Conservation (phyloP, 2,888 invertebrate genomes). For the Priapulus caudatus region DNA sequence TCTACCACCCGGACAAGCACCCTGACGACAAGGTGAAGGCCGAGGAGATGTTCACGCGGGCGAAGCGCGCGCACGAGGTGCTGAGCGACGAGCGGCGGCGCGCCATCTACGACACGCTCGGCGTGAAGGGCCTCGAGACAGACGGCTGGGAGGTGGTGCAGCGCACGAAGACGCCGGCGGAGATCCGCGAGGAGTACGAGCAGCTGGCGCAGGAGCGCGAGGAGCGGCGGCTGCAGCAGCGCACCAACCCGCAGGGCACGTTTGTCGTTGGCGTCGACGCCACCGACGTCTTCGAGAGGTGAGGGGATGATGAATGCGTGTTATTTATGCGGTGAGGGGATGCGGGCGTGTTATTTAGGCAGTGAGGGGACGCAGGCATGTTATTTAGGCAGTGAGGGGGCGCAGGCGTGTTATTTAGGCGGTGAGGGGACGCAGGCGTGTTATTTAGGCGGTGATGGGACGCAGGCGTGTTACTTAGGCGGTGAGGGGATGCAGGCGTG, state of each 20-base stretch:
- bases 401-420: too few species aligned
- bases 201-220: conserved; percentile 54
- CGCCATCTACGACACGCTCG: conserved; percentile 82
- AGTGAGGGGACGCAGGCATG: too few species aligned
- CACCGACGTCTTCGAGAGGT: conserved; percentile 75
- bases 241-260: conserved; percentile 81
- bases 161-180: conserved; percentile 78
- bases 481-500: too few species aligned
- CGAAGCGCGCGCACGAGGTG: conserved; percentile 89
- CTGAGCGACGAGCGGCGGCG: conserved; percentile 81
- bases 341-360: too few species aligned
- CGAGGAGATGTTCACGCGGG: conserved; percentile 62
- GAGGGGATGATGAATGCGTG: conserved; percentile 53
- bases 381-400: too few species aligned
- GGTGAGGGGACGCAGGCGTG: too few species aligned
- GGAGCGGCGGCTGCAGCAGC: conserved; percentile 70
- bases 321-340: too few species aligned
- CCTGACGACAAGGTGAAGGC: conserved; percentile 64
- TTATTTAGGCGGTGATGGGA: too few species aligned
- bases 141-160: conserved; percentile 93
- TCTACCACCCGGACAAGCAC: conserved; percentile 95
- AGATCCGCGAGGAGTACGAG: conserved; percentile 94
- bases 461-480: too few species aligned
- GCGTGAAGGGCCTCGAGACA: conserved; percentile 78
- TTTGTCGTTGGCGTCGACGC: conserved; percentile 79